Base-by-base conservation (phyloP, 1,140 invertebrate genomes). In the Cyphomyrmex costatus region DNA sequence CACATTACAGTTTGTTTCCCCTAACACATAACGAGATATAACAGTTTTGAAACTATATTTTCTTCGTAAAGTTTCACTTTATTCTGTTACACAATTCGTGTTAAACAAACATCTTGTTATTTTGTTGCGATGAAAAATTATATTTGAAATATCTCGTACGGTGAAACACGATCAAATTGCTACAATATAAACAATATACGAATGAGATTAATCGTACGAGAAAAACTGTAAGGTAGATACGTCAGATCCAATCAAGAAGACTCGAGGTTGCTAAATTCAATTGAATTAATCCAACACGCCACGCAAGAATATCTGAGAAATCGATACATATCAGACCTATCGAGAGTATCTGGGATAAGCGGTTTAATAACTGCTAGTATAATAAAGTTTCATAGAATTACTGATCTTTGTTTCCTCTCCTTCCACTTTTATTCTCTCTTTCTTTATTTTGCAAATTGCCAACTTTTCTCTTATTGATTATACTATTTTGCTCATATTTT, bases 221-320 rank as follows among this genome's bases (percentile, higher is more conserved):
- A 5, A 60, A 46, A 58, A 73, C 53, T 49, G 24, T 8, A 27
- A 60, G 79, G 7, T 36, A 36, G 33, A 4, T 73, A 42, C 30
- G 51, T 83, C 66, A 10, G 53, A 74, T 60, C 14, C 68, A 60
- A 74, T 83, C 68, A 24, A 14, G 12, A 61, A 42, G 49, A 68
- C 33, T 10, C 36, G 6, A 46, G 46, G 30, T 65, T 79, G 30
- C n/a, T 49, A 36, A 60, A 74, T 83, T 83, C 68, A 74, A 83
- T 83, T 60, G 68, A 83, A 83, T 83, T 60, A 60, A 74, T 83
- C n/a, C 19, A 73, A 73, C 36, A 74, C 53, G 79, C 27, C 51
- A 33, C 30, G 30, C 46, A 42, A 16, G 6, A 80, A 49, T 51
- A 80, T 80, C 49, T 16, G 49, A 10, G 49, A 71, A 27, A 80